A percentile compares a stretch with the other conserved stretches of the same genome.
phyloP scores from a whole-genome alignment of 92 coral and sea anemone genomes.

The Bergia puertoricense region DNA sequence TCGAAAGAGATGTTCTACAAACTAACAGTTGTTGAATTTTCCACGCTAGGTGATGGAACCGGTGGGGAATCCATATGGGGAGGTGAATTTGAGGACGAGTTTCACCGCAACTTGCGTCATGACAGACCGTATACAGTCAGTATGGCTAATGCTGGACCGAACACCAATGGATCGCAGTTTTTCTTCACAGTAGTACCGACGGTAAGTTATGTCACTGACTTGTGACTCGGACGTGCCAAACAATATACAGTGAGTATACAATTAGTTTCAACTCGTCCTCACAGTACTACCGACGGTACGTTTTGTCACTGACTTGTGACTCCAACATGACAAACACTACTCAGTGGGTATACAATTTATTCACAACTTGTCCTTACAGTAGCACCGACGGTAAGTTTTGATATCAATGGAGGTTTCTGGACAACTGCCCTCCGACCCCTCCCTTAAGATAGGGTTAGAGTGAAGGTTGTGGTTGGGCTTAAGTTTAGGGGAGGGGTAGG shows the following conservation, averaged over 20 bases:
- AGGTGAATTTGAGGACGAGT: conserved; percentile 97
- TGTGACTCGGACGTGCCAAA: not conserved
- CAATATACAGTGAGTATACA: conserved; percentile 65
- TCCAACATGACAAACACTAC: not conserved
- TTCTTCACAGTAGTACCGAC: conserved; percentile 77
- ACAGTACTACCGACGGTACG: conserved; percentile 83
- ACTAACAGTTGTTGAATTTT: conserved; percentile 10
- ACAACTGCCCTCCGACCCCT: too few species aligned
- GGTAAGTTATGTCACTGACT: conserved; percentile 32
- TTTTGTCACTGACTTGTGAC: not conserved
- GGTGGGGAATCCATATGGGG: conserved; percentile 99
- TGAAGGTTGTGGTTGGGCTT: too few species aligned
- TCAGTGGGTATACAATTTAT: conserved; percentile 47
- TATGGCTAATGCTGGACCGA: conserved; percentile 99
- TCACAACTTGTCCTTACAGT: conserved; percentile 84
- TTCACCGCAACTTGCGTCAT: conserved; percentile 88
- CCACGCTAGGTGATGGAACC: conserved; percentile 86
- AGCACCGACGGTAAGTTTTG: conserved; percentile 72
- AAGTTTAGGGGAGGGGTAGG: too few species aligned
- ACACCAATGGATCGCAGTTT: conserved; percentile 97
- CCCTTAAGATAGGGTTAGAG: too few species aligned
- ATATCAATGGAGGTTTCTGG: too few species aligned
- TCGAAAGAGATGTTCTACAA: not conserved
- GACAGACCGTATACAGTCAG: conserved; percentile 96
- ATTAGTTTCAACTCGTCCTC: conserved; percentile 87